These are phyloP conservation scores for Atrichornis clamosus DNA, from an alignment of 2,113 vertebrate species.

Conservation along the genomic window DNA sequence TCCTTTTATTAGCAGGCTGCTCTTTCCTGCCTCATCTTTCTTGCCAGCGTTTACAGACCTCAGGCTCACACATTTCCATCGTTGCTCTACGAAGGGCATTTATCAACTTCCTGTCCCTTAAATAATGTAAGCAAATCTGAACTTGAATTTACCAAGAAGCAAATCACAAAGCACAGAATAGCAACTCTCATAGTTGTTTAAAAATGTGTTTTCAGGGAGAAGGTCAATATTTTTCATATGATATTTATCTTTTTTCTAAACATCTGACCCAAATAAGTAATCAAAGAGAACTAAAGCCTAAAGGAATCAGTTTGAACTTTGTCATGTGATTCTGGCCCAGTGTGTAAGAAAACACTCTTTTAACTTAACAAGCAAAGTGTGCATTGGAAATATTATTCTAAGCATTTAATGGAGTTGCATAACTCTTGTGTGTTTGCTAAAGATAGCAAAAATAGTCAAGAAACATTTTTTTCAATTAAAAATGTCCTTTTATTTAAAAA, in stretches of 20 bases:
- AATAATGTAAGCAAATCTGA: neutral
- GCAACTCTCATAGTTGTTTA: neutral
- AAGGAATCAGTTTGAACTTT: neutral
- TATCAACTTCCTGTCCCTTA: neutral
- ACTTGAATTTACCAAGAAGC: neutral
- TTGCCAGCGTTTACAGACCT: neutral
- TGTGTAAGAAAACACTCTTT: slow-evolving; percentile 26
- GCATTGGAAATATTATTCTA: slow-evolving; percentile 20
- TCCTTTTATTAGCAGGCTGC: slow-evolving; percentile 29
- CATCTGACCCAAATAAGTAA: neutral
- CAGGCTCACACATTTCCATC: neutral
- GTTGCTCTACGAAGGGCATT: neutral
- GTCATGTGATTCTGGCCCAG: neutral
- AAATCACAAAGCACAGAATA: neutral
- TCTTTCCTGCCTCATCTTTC: slow-evolving; percentile 1
- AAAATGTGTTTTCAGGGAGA: neutral
- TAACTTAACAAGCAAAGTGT: slow-evolving; percentile 5
- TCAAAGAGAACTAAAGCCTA: neutral
- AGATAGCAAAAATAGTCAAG: neutral
- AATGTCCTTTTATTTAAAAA: neutral
- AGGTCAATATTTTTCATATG: neutral
- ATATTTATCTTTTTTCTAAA: slow-evolving; percentile 18
- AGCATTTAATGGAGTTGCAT: neutral
- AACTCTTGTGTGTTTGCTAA: neutral
- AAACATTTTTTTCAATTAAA: neutral